Percentiles rank a stretch among this genome's conserved stretches.
Evolutionary conservation across 64 coral and sea anemone genomes (phyloP).

Genomic region (Trachythela sp.): DNA sequence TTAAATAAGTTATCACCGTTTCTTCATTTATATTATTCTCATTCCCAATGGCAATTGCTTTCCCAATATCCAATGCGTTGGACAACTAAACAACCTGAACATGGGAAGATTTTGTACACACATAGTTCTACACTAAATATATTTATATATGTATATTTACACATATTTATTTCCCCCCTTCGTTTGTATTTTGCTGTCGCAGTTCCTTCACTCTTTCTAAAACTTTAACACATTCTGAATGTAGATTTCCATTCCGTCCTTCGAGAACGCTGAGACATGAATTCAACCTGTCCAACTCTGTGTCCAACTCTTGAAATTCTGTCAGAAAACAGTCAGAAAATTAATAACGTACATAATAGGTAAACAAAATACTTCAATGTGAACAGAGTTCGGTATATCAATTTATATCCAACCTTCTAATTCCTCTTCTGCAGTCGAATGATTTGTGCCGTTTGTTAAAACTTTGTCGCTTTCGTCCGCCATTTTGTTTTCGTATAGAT

Average conservation of each 20-base stretch:
- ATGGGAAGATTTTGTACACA: not conserved
- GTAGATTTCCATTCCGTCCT: not conserved
- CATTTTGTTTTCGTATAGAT: not conserved
- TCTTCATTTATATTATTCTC: not conserved
- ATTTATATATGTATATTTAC: not conserved
- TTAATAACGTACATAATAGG: not conserved
- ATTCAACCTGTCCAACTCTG: not conserved
- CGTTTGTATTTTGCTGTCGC: conserved; percentile 1
- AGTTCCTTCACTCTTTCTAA: conserved; percentile 18
- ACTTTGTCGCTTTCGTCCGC: not conserved
- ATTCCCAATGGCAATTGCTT: too few relatives aligned
- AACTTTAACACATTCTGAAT: conserved; percentile 18
- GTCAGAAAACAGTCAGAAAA: not conserved
- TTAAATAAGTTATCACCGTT: not conserved
- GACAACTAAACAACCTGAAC: not conserved
- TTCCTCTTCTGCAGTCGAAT: not conserved
- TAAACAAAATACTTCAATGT: not conserved
- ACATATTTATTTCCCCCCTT: not conserved
- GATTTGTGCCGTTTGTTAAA: not conserved
- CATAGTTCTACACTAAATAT: not conserved
- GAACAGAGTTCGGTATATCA: not conserved
- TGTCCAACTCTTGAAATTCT: not conserved
- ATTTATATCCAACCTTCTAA: not conserved
- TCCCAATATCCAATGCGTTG: not conserved
- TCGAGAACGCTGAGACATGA: not conserved